Base-by-base conservation (phyloP, 2,113 vertebrate genomes). In the Campylomormyrus numenius region DNA sequence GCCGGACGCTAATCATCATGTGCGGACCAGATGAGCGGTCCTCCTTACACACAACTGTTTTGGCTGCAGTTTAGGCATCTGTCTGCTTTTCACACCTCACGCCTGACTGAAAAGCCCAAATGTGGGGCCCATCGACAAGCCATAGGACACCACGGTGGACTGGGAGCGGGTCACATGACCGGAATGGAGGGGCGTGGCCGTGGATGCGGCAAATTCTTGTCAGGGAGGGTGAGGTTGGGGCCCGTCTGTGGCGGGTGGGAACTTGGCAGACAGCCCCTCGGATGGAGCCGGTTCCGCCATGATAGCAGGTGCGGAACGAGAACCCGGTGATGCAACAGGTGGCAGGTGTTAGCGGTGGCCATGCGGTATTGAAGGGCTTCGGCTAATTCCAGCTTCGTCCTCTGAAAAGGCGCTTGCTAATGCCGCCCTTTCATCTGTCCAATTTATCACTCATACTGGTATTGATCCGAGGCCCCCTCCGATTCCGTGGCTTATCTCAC, bases 401-500 rank as follows among this genome's bases (percentile, higher is more conserved):
- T 87, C 35, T 6, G 5, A 53, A 56, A 52, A 53, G 13, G 49
- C 35, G 5, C 35, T 35, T 56, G 85, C n/a, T 87, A 87, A 87
- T 87, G 85, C 85, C 2, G 85, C 85, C 85, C 85, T 87, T 87
- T 87, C 74, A 56, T 87, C 85, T 87, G 50, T 87, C 85, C 85
- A 87, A 87, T 87, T 87, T 87, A 87, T 39, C 85, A 48, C 39
- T 85, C 83, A 85, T 85, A 48, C 42, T 8, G 8, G 42, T 85
- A 85, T 85, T 24, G 83, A 85, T 85, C 83, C 17, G 45, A 85
- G 83, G 8, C 45, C 83, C 9, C 35, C 42, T 46, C 83, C 45
- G 15, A 48, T 24, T 4, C 42, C 1, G 17, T 4, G 15, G 83
- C 42, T 48, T 85, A 48, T 48, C 24, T 85, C 24, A 19, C 83